Evolutionary conservation across 2,888 invertebrate genomes (phyloP), one percentile per base, ranked within the genome.

Genomic region (Leptinotarsa juncta): DNA sequence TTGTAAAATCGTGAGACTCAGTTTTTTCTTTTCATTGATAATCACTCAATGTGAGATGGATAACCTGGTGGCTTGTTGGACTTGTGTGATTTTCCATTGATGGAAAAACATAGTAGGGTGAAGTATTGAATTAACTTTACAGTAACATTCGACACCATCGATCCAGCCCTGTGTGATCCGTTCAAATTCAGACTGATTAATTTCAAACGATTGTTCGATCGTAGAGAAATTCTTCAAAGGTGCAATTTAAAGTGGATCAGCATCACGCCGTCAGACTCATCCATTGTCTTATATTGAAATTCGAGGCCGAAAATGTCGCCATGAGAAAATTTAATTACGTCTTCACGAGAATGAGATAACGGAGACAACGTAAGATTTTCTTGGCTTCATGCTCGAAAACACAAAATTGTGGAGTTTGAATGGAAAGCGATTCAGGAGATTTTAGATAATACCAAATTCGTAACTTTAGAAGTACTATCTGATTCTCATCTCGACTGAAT

Each of bases 231-330:
- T 62, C 62, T 62, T 62, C 62, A 62, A 62, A 62, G 62, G 62
- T 62, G 62, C 32, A 62, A 62, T 62, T 32, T 32, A 62, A 32
- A 62, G 62, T 62, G 62, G 62, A 62, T 62, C 62, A 62, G 62
- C 62, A 62, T 62, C 62, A 32, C 15, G 23, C 4, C 62, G n/a
- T 26, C 62, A 62, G 62, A 26, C 62, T 62, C 32, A 62, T 7
- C 62, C 62, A 62, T 62, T 62, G 62, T 62, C 62, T 62, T 62
- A 62, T 62, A 62, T 62, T 62, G 62, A 15, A 26, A 32, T 32
- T 26, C 62, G 16, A 62, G n/a, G 62, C 62, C 16, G 62, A 62
- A 62, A 62, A 62, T 62, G 62, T 62, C 62, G 26, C 26, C 26
- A 32, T 32, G 62, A 16, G 62, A 32, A 26, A 62, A 62, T 62